Evolutionary conservation across 1,140 invertebrate species (phyloP).

Genomic region (Riptortus pedestris): DNA sequence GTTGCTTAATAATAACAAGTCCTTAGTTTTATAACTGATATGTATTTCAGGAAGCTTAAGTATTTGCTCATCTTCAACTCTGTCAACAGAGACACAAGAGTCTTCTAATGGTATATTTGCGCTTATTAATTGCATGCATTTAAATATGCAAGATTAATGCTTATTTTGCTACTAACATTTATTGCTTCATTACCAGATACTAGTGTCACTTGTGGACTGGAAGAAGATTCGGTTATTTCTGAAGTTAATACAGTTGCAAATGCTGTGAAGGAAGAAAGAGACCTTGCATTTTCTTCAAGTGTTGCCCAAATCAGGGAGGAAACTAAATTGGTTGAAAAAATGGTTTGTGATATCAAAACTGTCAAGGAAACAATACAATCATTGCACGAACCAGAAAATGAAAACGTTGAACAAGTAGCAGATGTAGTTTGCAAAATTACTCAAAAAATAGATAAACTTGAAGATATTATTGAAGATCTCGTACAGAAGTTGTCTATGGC

Average conservation of each 20-base stretch:
- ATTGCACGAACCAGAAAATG: conserved; percentile 8
- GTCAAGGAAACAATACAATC: conserved; percentile 15
- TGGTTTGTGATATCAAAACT: conserved; percentile 18
- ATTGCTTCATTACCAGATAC: too few relatives aligned
- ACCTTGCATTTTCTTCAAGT: neutral
- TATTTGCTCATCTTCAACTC: too few relatives aligned
- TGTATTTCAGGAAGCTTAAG: too few relatives aligned
- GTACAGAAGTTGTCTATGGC: conserved; percentile 10
- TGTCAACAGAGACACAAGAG: too few relatives aligned
- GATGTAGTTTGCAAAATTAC: conserved; percentile 21
- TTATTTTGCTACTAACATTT: too few relatives aligned
- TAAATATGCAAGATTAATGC: too few relatives aligned
- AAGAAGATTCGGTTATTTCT: conserved; percentile 12
- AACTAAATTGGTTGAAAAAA: conserved; percentile 19
- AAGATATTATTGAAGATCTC: conserved; percentile 22
- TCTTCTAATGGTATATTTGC: too few relatives aligned
- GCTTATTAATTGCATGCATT: too few relatives aligned
- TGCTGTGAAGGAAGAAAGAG: conserved; percentile 4
- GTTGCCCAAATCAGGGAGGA: conserved; percentile 14
- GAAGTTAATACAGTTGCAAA: conserved; percentile 23
- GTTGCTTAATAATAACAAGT: too few relatives aligned
- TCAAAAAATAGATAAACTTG: conserved; percentile 23
- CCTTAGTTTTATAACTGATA: too few relatives aligned
- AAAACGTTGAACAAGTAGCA: conserved; percentile 22
- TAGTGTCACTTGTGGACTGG: neutral